Conservation (phyloP, 2,888 invertebrate species). For the Osmoderma eremita region DNA sequence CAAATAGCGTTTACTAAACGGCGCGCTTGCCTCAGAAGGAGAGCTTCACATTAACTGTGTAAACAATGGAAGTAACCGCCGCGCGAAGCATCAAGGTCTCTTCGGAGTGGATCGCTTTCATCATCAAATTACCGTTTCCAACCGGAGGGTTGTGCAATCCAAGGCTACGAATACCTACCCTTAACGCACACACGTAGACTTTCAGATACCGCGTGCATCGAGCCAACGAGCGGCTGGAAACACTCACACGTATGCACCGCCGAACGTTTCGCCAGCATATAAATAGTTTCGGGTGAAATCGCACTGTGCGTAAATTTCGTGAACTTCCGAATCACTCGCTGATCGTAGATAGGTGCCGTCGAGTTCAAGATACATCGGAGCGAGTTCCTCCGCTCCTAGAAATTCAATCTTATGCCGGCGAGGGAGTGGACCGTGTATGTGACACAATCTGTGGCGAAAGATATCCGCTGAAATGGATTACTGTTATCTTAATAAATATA, state of each 20-base stretch:
- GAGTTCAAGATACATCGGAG: conserved; percentile 21
- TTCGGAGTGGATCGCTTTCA: conserved; percentile 32
- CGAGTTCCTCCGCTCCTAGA: conserved; percentile 5
- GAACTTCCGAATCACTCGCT: conserved; percentile 18
- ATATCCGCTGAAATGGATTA: conserved; percentile 9
- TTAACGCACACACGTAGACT: too few relatives aligned
- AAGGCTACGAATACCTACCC: neutral
- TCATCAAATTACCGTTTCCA: conserved; percentile 36
- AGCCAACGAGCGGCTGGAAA: neutral
- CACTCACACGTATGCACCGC: neutral
- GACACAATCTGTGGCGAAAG: conserved; percentile 8
- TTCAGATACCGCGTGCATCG: neutral
- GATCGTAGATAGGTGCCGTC: conserved; percentile 11
- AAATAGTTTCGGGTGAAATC: conserved; percentile 22
- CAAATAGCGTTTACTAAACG: conserved; percentile 9
- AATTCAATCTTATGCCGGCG: conserved; percentile 12
- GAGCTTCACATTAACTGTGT: conserved; percentile 29
- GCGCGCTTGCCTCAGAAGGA: neutral
- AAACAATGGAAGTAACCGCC: conserved; percentile 37
- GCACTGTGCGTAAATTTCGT: conserved; percentile 6
- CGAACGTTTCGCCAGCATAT: neutral
- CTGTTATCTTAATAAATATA: conserved; percentile 5
- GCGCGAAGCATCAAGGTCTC: conserved; percentile 17
- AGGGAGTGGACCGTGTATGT: neutral
- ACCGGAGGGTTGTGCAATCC: conserved; percentile 13